Evolutionary conservation across 2,888 invertebrate species (phyloP).

Genomic region (Eupithecia subumbrata): DNA sequence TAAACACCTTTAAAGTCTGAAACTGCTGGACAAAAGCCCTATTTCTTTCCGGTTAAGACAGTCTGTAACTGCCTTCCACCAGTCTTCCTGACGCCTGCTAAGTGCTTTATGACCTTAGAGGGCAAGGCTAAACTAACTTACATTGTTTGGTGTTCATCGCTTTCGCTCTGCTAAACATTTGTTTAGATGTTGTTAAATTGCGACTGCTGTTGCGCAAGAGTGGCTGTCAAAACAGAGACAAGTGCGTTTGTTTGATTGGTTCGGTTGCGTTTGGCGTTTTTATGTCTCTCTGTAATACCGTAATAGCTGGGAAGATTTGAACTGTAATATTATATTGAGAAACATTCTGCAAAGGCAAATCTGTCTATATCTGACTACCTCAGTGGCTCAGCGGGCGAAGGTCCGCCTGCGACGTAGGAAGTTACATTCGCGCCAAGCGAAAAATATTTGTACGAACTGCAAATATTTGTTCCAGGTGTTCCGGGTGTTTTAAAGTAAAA

Average conservation of each 20-base stretch:
- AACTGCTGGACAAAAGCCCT: not conserved
- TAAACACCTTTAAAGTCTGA: not conserved
- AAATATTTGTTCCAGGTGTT: too few relatives aligned
- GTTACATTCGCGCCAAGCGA: not conserved
- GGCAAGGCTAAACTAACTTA: not conserved
- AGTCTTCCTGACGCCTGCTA: not conserved
- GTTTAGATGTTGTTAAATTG: not conserved
- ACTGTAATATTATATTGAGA: conserved; percentile 13
- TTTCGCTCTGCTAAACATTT: not conserved
- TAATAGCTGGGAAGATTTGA: conserved; percentile 17
- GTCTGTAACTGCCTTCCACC: not conserved
- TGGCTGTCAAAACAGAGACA: conserved; percentile 26
- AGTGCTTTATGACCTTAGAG: not conserved
- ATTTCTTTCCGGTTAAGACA: not conserved
- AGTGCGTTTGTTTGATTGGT: conserved; percentile 27
- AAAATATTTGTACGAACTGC: not conserved
- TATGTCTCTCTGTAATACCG: conserved; percentile 22
- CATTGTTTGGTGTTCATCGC: not conserved
- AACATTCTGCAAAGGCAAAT: not conserved
- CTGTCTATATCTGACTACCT: not conserved
- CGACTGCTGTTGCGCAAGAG: conserved; percentile 20
- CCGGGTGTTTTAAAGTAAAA: too few relatives aligned
- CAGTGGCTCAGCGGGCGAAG: not conserved
- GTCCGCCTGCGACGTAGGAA: too few relatives aligned
- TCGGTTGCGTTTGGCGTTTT: conserved; percentile 24